A percentile compares a stretch with the other conserved stretches of the same genome.
These are phyloP conservation scores for Apistogramma diplotaenia DNA, from an alignment of 2,113 vertebrate species.

Conservation along the genomic window DNA sequence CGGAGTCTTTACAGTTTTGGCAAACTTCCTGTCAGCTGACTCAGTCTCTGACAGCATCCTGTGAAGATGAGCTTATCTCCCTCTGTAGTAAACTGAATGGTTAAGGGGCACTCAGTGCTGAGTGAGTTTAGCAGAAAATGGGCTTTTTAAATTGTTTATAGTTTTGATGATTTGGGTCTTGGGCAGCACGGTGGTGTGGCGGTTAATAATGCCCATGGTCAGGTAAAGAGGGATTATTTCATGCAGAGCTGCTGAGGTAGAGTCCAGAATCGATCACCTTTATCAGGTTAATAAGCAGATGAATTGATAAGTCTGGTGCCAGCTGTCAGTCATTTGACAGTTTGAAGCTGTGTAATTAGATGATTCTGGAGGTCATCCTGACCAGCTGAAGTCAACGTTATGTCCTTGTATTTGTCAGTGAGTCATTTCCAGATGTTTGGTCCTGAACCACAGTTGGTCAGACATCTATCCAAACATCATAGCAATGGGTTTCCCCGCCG, in stretches of 20 bases:
- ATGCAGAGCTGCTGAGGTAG: background rate
- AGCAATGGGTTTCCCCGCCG: constrained; percentile 97
- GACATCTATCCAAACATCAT: constrained; percentile 99
- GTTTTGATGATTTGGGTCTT: background rate
- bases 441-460: constrained; percentile 77
- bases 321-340: background rate
- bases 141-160: background rate
- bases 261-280: background rate
- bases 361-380: background rate
- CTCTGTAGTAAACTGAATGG: background rate
- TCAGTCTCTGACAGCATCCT: background rate
- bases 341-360: background rate
- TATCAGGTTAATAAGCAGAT: background rate
- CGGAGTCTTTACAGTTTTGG: background rate
- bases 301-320: no score
- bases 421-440: background rate
- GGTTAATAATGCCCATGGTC: no score
- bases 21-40: background rate
- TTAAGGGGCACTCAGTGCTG: background rate
- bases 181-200: no score
- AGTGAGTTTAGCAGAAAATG: no score
- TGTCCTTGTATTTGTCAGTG: background rate
- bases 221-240: background rate
- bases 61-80: background rate
- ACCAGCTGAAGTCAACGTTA: no score